Evolutionary conservation across 2,888 invertebrate species (phyloP), one percentile per base, ranked within the genome.

Genomic region (Eilema depressum): DNA sequence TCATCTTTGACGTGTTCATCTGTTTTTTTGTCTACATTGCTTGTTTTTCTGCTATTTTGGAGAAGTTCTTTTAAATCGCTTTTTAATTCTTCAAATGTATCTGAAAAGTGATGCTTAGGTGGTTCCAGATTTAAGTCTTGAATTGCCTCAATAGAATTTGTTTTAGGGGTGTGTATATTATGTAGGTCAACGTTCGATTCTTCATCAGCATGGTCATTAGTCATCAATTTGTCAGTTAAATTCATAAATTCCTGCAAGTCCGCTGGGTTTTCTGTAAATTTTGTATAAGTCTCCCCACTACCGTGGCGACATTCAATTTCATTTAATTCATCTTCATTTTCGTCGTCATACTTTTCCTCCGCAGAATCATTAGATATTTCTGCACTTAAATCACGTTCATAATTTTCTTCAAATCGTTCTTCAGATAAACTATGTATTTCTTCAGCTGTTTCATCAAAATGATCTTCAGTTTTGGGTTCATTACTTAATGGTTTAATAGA

Each of bases 271-370:
- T 93, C 94, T 14, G 92, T 91, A 74, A 93, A 94, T 84, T 95
- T 95, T 53, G 95, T 95, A 68, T 95, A 95, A 25, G 95, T 95
- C 65, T 94, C 94, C 60, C 95, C 92, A 81, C 95, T 95, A 3
- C 94, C 93, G 74, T 92, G 90, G 57, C 93, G 90, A 78, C 90
- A 87, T 61, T 87, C 84, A 61, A 88, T 83, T 65, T 87, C 84
- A 67, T 82, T 86, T 61, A 79, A 75, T 26, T 84, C 80, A 23
- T 63, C 64, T 53, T 66, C 65, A 69, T 80, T 79, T 60, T 85
- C 84, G 63, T 80, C 82, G 53, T 87, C 85, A 67, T 77, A 84
- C 75, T 88, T 89, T 68, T 86, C 88, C 79, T 89, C 91, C 69
- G 84, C 78, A 33, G 89, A 90, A 75, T 90, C 88, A 70, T 89